phyloP scores from a whole-genome alignment of 1,140 invertebrate genomes.

The Harpegnathos saltator region DNA sequence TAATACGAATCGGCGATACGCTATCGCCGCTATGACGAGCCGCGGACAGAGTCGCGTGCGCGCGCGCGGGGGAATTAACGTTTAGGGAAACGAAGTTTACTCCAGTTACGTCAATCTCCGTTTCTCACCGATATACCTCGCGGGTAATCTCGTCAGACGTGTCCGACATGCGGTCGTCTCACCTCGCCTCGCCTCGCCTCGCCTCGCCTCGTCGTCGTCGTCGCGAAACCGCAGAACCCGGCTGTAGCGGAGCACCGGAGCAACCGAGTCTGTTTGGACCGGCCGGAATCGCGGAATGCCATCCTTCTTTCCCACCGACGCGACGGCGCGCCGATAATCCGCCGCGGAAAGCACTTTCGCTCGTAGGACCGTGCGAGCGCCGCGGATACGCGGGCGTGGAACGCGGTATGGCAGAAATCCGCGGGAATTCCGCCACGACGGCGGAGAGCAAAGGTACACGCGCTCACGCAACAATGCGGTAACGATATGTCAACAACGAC shows the following conservation, averaged over 20 bases:
- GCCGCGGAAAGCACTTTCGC: conserved; percentile 53
- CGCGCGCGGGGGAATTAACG: neutral
- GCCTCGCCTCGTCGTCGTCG: no score
- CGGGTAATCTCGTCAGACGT: conserved; percentile 67
- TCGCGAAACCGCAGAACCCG: conserved; percentile 67
- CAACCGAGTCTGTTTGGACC: conserved; percentile 59
- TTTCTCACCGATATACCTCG: conserved; percentile 64
- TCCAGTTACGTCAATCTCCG: conserved; percentile 63
- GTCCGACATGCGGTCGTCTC: conserved; percentile 63
- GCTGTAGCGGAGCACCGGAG: conserved; percentile 27
- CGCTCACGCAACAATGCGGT: no score
- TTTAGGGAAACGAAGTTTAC: conserved; percentile 38
- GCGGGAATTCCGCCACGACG: neutral
- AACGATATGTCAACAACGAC: no score
- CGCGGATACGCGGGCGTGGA: conserved; percentile 37
- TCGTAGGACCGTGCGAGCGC: conserved; percentile 31
- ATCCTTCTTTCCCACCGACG: conserved; percentile 1
- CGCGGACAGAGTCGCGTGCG: neutral
- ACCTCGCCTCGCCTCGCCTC: no score
- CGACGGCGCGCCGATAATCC: conserved; percentile 26
- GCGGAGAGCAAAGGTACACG: no score
- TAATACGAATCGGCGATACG: conserved; percentile 24
- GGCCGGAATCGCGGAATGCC: conserved; percentile 46
- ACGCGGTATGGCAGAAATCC: conserved; percentile 45
- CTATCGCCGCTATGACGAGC: neutral